Percentiles rank a stretch among this genome's conserved stretches.
These are phyloP conservation scores for Chondrosia reniformis DNA, from an alignment of 37 sponge, comb jelly and placozoan species.

Conservation along the genomic window DNA sequence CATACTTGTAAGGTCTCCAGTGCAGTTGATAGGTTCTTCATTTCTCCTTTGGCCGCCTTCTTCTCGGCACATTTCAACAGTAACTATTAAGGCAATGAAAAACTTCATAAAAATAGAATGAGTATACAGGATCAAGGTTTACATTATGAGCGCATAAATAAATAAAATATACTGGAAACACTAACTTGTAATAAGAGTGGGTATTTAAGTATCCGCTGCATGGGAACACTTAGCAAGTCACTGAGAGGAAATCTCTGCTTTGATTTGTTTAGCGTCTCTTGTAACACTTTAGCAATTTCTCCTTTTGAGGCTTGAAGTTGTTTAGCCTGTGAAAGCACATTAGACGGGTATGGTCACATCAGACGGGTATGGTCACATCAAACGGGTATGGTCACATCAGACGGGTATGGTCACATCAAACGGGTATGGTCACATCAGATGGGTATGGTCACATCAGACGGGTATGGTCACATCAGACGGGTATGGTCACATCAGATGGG, in stretches of 20 bases:
- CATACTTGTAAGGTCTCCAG: conserved; percentile 42
- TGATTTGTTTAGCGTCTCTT: conserved; percentile 23
- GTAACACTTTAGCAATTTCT: conserved; percentile 35
- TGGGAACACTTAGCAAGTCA: conserved; percentile 82
- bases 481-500: neutral
- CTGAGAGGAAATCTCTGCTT: conserved; percentile 68
- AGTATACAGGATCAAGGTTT: neutral
- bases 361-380: too few species aligned
- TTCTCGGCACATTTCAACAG: conserved; percentile 57
- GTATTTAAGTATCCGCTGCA: conserved; percentile 81
- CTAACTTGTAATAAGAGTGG: conserved; percentile 67
- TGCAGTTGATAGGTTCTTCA: conserved; percentile 25
- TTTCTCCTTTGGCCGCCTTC: conserved; percentile 12
- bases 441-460: neutral
- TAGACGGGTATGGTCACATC: neutral
- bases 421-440: neutral
- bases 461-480: neutral
- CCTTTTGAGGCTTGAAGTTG: conserved; percentile 24
- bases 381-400: neutral
- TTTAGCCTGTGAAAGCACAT: neutral
- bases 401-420: too few species aligned
- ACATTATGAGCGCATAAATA: neutral
- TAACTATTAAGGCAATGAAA: conserved; percentile 39
- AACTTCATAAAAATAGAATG: neutral
- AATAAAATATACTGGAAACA: neutral